phyloP scores from a whole-genome alignment of 2,888 invertebrate genomes.

The Piscicola geometra region DNA sequence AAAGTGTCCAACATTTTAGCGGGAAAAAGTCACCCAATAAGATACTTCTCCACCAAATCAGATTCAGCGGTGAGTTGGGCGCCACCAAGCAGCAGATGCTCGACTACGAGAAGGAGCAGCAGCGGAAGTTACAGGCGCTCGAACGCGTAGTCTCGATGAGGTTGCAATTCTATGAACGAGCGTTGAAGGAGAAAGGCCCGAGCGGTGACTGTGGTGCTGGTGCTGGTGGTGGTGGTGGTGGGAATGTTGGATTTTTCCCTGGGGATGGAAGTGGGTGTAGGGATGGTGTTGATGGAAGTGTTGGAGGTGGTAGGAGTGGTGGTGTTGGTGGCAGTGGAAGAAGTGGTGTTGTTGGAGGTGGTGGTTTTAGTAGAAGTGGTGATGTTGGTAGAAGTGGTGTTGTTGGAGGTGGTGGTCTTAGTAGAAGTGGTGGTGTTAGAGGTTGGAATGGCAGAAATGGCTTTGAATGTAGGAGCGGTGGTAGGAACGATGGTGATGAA shows the following conservation, averaged over 20 bases:
- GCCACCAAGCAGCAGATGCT: slow-evolving; percentile 11
- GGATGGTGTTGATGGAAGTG: too few relatives aligned
- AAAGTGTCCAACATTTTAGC: too few relatives aligned
- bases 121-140: background rate
- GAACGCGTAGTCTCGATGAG: slow-evolving; percentile 7
- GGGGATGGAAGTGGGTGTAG: too few relatives aligned
- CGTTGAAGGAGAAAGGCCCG: background rate
- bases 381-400: slow-evolving; percentile 9
- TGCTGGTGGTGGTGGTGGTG: background rate
- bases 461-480: slow-evolving; percentile 19
- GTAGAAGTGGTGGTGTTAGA: too few relatives aligned
- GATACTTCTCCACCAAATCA: too few relatives aligned
- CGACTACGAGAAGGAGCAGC: background rate
- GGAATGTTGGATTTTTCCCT: too few relatives aligned
- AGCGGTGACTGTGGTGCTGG: background rate
- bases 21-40: too few relatives aligned
- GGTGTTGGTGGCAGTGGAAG: slow-evolving; percentile 9
- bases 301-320: background rate
- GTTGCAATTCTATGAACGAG: background rate
- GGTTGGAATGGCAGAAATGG: slow-evolving; percentile 11
- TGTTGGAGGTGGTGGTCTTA: background rate
- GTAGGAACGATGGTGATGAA: slow-evolving; percentile 32
- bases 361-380: slow-evolving; percentile 17
- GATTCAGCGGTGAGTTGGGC: background rate
- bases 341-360: slow-evolving; percentile 6